Evolutionary conservation across 2,797 vertebrate species (phyloP).

Genomic region (Corythornis leucogaster): DNA sequence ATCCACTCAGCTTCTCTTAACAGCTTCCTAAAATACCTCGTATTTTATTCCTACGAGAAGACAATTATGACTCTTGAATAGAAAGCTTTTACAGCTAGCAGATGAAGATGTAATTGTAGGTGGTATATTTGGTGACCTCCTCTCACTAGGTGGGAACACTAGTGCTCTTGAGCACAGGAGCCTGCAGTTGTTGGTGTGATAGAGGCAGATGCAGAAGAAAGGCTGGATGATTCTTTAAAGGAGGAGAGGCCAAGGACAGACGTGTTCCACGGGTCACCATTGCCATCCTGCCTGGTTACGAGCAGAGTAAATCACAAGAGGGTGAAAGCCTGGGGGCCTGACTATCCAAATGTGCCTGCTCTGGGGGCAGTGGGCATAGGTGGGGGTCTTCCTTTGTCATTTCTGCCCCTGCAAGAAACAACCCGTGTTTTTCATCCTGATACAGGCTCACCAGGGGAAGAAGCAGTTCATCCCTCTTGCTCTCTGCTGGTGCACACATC

Average conservation of each 20-base stretch:
- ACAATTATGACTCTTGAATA: slow-evolving; percentile 50
- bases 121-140: slow-evolving; percentile 67
- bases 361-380: no score
- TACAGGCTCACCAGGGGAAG: neutral
- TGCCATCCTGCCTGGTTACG: neutral
- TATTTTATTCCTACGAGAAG: slow-evolving; percentile 43
- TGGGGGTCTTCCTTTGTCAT: neutral
- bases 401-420: neutral
- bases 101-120: slow-evolving; percentile 28
- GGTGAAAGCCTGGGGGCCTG: neutral
- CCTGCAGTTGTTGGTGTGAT: neutral
- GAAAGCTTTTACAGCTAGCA: slow-evolving; percentile 36
- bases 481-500: neutral
- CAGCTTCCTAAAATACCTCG: slow-evolving; percentile 38
- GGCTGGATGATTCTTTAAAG: neutral
- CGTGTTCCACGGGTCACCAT: neutral
- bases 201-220: neutral
- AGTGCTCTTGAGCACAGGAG: neutral
- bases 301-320: neutral
- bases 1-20: slow-evolving; percentile 37
- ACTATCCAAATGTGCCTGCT: neutral
- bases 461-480: neutral
- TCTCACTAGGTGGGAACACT: slow-evolving; percentile 38
- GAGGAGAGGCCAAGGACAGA: neutral
- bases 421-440: neutral